Conservation (phyloP, 2,888 invertebrate species). For the Panopea generosa region DNA sequence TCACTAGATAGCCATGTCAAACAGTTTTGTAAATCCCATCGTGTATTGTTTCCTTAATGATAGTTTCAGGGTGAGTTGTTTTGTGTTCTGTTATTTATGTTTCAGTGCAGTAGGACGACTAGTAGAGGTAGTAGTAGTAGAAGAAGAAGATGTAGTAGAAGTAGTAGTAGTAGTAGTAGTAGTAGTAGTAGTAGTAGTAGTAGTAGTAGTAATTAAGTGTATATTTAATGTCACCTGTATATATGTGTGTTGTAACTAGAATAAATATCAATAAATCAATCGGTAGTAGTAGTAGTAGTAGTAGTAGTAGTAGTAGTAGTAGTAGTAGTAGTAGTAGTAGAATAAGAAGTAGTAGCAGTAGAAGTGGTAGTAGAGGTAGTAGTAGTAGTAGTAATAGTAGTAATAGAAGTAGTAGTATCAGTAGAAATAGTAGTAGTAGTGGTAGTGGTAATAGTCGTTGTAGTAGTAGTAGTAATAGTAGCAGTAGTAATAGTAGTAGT, state of each 20-base stretch:
- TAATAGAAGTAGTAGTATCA: background rate
- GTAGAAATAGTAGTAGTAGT: no score
- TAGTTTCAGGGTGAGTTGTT: constrained; percentile 76
- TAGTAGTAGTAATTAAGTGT: no score
- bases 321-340: background rate
- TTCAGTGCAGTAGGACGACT: no score
- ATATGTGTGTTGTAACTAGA: no score
- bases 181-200: no score
- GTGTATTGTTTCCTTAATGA: constrained; percentile 81
- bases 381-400: background rate
- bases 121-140: no score
- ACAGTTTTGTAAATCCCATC: constrained; percentile 82
- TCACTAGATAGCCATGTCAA: constrained; percentile 83
- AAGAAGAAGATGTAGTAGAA: no score
- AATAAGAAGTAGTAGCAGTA: no score
- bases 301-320: background rate
- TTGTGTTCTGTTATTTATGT: background rate
- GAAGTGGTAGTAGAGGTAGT: background rate
- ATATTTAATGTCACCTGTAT: no score
- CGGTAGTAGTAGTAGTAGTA: background rate
- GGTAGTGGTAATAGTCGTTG: no score
- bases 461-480: background rate
- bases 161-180: no score
- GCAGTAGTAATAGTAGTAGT: background rate
- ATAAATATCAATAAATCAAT: no score